Evolutionary conservation across 2,888 invertebrate genomes (phyloP).

Genomic region (Choreutis nemorana): DNA sequence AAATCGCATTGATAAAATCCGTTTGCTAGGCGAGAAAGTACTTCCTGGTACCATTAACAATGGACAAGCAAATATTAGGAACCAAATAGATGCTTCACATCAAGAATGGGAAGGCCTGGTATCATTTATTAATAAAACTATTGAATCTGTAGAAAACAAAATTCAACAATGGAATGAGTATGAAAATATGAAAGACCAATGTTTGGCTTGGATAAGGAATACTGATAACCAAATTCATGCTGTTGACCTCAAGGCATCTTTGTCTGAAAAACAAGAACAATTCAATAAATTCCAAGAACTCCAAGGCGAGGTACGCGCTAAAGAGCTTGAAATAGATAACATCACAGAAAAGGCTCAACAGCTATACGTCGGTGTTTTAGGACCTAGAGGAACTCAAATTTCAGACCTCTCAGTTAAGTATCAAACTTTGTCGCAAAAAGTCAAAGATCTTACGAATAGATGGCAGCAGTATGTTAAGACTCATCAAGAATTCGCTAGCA

Average conservation of each 20-base stretch:
- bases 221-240: constrained; percentile 89
- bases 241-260: constrained; percentile 83
- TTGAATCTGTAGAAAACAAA: constrained; percentile 81
- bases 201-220: constrained; percentile 86
- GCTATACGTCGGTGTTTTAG: constrained; percentile 76
- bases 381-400: constrained; percentile 81
- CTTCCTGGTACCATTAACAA: constrained; percentile 84
- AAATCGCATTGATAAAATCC: constrained; percentile 80
- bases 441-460: constrained; percentile 88
- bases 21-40: constrained; percentile 87
- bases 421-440: constrained; percentile 87
- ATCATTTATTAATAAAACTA: constrained; percentile 78
- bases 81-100: constrained; percentile 87
- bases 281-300: constrained; percentile 79
- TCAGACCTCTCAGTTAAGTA: constrained; percentile 93
- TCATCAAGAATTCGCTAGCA: constrained; percentile 87
- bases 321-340: constrained; percentile 91
- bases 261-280: constrained; percentile 85
- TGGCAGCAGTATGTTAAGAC: constrained; percentile 92
- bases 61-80: constrained; percentile 85
- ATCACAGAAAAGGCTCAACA: constrained; percentile 92
- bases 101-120: constrained; percentile 89
- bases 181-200: constrained; percentile 85
- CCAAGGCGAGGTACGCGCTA: constrained; percentile 89
- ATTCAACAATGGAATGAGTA: constrained; percentile 93